Evolutionary conservation across 2,888 invertebrate genomes (phyloP).

Genomic region (Globia sparganii): DNA sequence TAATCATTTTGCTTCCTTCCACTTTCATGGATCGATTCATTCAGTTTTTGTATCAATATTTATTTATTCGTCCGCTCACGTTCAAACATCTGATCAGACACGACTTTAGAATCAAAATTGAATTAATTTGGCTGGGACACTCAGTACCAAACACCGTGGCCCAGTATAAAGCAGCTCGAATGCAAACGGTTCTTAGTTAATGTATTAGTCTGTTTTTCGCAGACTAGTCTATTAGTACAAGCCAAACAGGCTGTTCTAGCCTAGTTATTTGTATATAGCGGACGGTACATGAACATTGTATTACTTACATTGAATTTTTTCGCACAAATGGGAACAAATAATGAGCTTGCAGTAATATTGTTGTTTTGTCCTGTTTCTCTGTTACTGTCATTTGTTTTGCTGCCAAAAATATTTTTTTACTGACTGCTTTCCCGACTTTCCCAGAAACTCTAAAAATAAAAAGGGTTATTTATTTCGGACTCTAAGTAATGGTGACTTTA

Average conservation of each 20-base stretch:
- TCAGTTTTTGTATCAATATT: neutral
- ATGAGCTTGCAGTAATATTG: neutral
- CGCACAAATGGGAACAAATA: conserved; percentile 24
- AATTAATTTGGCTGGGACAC: conserved; percentile 26
- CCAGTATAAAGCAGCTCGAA: conserved; percentile 16
- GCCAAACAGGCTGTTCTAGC: conserved; percentile 30
- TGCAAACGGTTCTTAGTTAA: conserved; percentile 38
- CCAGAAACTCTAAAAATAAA: neutral
- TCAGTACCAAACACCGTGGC: conserved; percentile 19
- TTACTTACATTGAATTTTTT: conserved; percentile 25
- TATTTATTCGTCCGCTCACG: neutral
- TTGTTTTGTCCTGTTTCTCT: conserved; percentile 20
- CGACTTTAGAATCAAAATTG: neutral
- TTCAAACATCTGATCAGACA: neutral
- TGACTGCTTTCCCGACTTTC: neutral
- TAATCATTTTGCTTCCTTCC: too few species aligned
- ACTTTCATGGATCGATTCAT: neutral
- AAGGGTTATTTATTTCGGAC: neutral
- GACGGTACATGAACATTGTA: conserved; percentile 29
- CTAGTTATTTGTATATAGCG: conserved; percentile 7
- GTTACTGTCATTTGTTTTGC: conserved; percentile 28
- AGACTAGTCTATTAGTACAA: conserved; percentile 30
- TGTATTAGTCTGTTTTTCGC: conserved; percentile 23
- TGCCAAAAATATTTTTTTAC: conserved; percentile 13
- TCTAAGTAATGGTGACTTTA: neutral